Base-by-base conservation (phyloP, 1,140 invertebrate genomes). In the Drosophila gunungcola region DNA sequence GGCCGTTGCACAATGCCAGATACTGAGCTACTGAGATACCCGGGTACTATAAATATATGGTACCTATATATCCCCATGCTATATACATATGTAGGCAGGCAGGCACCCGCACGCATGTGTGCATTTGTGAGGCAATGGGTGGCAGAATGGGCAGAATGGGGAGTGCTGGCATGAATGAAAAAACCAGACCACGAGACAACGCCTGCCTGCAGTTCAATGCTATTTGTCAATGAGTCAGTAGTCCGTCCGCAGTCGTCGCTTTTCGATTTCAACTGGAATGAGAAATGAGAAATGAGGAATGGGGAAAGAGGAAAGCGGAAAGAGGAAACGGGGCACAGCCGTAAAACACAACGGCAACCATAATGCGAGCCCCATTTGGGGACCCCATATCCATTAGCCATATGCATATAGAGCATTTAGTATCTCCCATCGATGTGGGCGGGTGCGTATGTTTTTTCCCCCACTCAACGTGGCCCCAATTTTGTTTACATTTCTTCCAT, bases 181-280 rank as follows among this genome's bases (percentile, higher is more conserved):
- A 70, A 70, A 70, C 64, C 67, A 70, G 52, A 70, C 67, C 64
- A 70, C 43, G 54, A 75, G 62, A 57, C 65, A 42, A 72, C 70
- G 73, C 65, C 53, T 70, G 73, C 65, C 53, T 70, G 80, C 80
- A 83, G 76, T 83, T 84, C 80, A 84, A 83, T 80, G 80, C 76
- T 83, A 72, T 84, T 83, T 83, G 80, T 83, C 80, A 83, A 83
- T 83, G 80, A 83, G 80, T 83, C 48, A 65, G 63, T 65, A 39
- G 13, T 34, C 54, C 21, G 13, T 34, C 54, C 21, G 25, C 11
- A 42, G 61, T 63, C 29, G 42, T 39, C 43, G 36, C 43, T 13
- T 36, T 57, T 52, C 64, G 45, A 61, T 52, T 53, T 25, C 9
- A 52, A 51, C 64, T 63, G 64, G 32, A 67, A 51, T 11, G 52